These are phyloP conservation scores for Drosophila niveifrons DNA, from an alignment of 2,888 invertebrate species.

Conservation along the genomic window DNA sequence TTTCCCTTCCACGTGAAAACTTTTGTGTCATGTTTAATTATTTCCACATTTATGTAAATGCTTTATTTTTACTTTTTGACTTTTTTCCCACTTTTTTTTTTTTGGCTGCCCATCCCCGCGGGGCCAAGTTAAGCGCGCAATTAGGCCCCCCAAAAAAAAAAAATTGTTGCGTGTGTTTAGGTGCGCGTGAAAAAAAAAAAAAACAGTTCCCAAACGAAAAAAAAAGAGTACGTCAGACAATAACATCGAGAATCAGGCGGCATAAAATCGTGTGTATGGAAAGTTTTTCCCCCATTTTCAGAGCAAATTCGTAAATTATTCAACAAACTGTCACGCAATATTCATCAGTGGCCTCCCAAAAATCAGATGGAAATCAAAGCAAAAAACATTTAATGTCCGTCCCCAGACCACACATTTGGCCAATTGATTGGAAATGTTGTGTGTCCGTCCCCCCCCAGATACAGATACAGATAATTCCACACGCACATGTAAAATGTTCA, in stretches of 20 bases:
- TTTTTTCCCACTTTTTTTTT: background rate
- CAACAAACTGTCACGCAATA: slow-evolving; percentile 82
- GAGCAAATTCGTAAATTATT: slow-evolving; percentile 76
- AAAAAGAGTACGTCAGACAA: slow-evolving; percentile 15
- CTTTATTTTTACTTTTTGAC: slow-evolving; percentile 13
- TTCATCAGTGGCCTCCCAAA: slow-evolving; percentile 40
- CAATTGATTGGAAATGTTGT: slow-evolving; percentile 62
- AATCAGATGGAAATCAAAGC: slow-evolving; percentile 66
- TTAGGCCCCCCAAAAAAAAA: slow-evolving; percentile 68
- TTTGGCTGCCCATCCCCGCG: slow-evolving; percentile 24
- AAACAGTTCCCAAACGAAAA: slow-evolving; percentile 7
- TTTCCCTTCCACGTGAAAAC: slow-evolving; percentile 71
- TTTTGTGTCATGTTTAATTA: slow-evolving; percentile 79
- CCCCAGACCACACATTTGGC: slow-evolving; percentile 59
- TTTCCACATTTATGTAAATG: slow-evolving; percentile 78
- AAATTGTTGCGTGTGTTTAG: slow-evolving; percentile 80
- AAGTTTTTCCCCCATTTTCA: slow-evolving; percentile 43
- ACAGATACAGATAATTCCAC: slow-evolving; percentile 61
- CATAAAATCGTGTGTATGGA: slow-evolving; percentile 25
- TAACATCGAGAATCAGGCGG: slow-evolving; percentile 9
- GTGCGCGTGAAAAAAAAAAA: slow-evolving; percentile 72
- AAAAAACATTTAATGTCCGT: slow-evolving; percentile 62
- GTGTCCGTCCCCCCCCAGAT: background rate
- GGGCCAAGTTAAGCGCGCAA: slow-evolving; percentile 65
- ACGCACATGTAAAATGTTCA: slow-evolving; percentile 68